phyloP scores from a whole-genome alignment of 2,888 invertebrate species.

The Boloria selene region DNA sequence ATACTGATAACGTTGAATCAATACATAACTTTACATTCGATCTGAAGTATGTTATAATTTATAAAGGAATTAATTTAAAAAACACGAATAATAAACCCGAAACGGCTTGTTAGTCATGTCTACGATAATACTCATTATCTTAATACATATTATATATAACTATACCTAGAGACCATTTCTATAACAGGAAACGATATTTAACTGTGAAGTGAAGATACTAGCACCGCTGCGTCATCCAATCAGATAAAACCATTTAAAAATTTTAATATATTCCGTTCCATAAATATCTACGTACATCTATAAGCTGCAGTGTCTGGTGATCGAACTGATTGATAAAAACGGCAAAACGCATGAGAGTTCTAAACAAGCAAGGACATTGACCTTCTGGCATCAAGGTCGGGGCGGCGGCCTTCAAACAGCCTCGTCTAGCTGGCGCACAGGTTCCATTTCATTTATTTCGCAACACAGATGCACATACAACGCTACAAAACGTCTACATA shows the following conservation, averaged over 20 bases:
- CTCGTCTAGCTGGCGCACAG: slow-evolving; percentile 70
- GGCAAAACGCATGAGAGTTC: slow-evolving; percentile 62
- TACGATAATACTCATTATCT: no score
- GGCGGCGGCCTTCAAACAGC: slow-evolving; percentile 79
- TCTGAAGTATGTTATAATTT: no score
- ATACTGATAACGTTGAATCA: no score
- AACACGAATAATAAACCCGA: no score
- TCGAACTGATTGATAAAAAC: slow-evolving; percentile 23
- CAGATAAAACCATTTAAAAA: slow-evolving; percentile 8
- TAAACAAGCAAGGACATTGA: slow-evolving; percentile 75
- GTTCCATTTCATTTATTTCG: slow-evolving; percentile 58
- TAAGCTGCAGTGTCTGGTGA: slow-evolving; percentile 3
- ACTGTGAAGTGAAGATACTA: slow-evolving; percentile 18
- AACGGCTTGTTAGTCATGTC: no score
- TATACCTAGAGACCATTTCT: slow-evolving; percentile 19
- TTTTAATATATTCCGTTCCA: not conserved
- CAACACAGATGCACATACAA: slow-evolving; percentile 59
- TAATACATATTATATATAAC: slow-evolving; percentile 17
- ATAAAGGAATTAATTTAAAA: no score
- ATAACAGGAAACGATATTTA: slow-evolving; percentile 28
- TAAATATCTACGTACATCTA: not conserved
- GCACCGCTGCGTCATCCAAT: slow-evolving; percentile 21
- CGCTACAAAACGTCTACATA: slow-evolving; percentile 49
- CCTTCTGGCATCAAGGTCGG: slow-evolving; percentile 80
- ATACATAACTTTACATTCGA: no score